Base-by-base conservation (phyloP, 2,888 invertebrate species). In the Suillia variegata region DNA sequence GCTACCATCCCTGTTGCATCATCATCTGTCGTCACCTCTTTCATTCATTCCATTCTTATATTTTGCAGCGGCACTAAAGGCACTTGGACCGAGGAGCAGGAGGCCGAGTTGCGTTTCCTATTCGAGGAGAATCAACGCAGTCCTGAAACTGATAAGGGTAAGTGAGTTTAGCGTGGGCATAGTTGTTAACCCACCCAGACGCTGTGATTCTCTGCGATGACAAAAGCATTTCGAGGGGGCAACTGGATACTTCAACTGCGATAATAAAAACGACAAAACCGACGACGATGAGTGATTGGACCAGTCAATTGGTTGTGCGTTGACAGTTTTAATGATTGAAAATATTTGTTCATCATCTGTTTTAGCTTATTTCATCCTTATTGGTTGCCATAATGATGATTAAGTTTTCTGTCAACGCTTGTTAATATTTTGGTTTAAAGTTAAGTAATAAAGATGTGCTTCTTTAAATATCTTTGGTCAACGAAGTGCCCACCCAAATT, bases 81-180 rank as follows among this genome's bases (percentile, higher is more conserved):
- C 60, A 80, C 83, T 22, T 97, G 96, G 97, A 87, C 87, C 17
- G 94, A 94, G 75, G 90, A 91, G 70, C 91, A 96, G 78, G 95
- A 96, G 80, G 88, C 90, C 64, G 96, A 96, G 83, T 82, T 97
- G 45, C 86, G 89, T 52, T 85, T 87, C 62, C 85, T 97, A 56
- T 94, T 90, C 80, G 90, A 92, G 84, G 94, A 96, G 81, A 93
- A 93, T 80, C 88, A 89, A 82, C 84, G 83, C 47, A 87, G 87
- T 77, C 88, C 87, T 47, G 85, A 88, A 74, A 87, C 88, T 62
- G 85, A 89, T 70, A 87, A 89, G 85, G 91, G 90, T 90, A 84
- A 75, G 66, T 67, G 45, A 45, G 45, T 45, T 45, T 6, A 13
- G 15, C 38, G n/a, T 58, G 57, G 63, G 55, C 63, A 42, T 12